phyloP scores from a whole-genome alignment of 1,140 invertebrate genomes.

The Callitettix versicolor region DNA sequence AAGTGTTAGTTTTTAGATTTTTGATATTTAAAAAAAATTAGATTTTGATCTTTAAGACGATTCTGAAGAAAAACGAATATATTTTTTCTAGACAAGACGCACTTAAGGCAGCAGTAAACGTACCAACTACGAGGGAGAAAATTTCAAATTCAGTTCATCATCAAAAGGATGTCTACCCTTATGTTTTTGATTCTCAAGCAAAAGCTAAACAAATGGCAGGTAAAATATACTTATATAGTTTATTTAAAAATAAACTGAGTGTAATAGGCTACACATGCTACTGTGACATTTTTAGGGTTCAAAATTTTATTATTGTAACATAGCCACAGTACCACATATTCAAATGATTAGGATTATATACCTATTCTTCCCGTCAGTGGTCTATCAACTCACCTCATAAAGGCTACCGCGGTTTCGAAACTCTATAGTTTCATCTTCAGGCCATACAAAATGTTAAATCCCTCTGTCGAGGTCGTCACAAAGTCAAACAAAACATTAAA shows the following conservation, averaged over 20 bases:
- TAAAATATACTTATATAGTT: conserved; percentile 26
- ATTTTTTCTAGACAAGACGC: conserved; percentile 37
- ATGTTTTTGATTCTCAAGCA: conserved; percentile 69
- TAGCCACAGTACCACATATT: not conserved
- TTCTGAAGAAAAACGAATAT: too few species aligned
- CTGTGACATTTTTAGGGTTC: not conserved
- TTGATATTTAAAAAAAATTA: too few species aligned
- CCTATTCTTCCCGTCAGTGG: too few species aligned
- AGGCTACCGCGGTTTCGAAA: too few species aligned
- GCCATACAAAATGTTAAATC: too few species aligned
- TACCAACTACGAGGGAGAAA: conserved; percentile 19
- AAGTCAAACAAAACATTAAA: too few species aligned
- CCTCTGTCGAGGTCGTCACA: too few species aligned
- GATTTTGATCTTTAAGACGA: too few species aligned
- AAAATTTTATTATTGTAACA: not conserved
- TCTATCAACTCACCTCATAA: too few species aligned
- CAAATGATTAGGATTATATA: too few species aligned
- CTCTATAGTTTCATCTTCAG: too few species aligned
- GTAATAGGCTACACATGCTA: not conserved
- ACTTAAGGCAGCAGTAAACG: conserved; percentile 27
- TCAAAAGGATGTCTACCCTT: conserved; percentile 57
- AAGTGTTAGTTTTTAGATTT: too few species aligned
- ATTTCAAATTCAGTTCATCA: conserved; percentile 32
- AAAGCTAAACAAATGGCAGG: conserved; percentile 53
- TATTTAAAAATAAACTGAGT: not conserved